Base-by-base conservation (phyloP, 1,140 invertebrate genomes). In the Eumeta japonica region DNA sequence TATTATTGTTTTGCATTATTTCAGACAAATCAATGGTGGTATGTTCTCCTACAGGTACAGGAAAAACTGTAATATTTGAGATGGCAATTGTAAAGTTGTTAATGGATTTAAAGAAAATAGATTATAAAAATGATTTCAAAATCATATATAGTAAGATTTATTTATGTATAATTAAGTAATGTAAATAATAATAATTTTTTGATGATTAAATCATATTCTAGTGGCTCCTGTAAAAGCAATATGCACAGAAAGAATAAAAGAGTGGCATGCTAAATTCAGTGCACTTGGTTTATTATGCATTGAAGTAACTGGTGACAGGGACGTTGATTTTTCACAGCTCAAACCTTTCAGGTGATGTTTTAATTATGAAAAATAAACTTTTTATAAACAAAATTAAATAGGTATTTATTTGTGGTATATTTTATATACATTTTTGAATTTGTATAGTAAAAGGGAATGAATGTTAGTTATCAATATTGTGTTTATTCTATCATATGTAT, bases 1-100 rank as follows among this genome's bases (percentile, higher is more conserved):
- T 36, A 20, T 30, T 37, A 11, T 35, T 27, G 12, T 30, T 38
- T 31, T 27, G 27, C 20, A 42, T 28, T 28, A 41, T 79, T 58
- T 47, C 67, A 80, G 87, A 90, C 63, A 79, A 82, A 49, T 81
- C 85, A 3, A 49, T 90, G 30, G 85, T 90, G 3, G 78, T 90
- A 2, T 83, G 84, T 43, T 86, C 88, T 10, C 88, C 88, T 0
- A 91, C 88, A 10, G 88, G 88, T 17, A 87, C 87, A 10, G 89
- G 89, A 17, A 92, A 92, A 75, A 91, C 89, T 1, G 85, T 82
- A 16, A 72, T 90, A 16, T 89, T 92, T 75, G 89, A 92, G 77
- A 64, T 92, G 52, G 85, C 87, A 0, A 86, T 91, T 29, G 67
- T 89, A 3, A 73, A 82, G 42, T 58, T 88, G 10, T 56, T 88